These are phyloP conservation scores for Aphelenchoides besseyi DNA, from an alignment of 1,140 invertebrate genomes.

Conservation along the genomic window DNA sequence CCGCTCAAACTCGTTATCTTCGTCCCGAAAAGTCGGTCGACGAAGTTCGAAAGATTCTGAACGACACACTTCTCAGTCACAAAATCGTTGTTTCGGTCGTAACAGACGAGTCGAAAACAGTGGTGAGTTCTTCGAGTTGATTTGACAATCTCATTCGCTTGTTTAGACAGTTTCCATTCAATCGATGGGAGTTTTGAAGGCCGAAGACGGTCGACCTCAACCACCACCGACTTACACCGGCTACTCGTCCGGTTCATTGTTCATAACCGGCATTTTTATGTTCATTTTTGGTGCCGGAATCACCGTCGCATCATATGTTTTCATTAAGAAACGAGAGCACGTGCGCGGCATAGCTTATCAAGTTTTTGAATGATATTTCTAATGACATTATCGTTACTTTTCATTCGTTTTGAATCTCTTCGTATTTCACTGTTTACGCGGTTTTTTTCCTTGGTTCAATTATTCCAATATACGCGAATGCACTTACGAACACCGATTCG, in stretches of 20 bases:
- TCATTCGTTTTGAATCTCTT: too few species aligned
- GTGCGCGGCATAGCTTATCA: conserved; percentile 50
- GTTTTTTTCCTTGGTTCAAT: too few species aligned
- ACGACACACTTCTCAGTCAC: conserved; percentile 10
- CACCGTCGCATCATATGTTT: conserved; percentile 35
- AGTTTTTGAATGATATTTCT: conserved; percentile 43
- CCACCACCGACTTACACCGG: conserved; percentile 28
- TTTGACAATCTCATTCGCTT: neutral
- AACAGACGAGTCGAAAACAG: conserved; percentile 26
- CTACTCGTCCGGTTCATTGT: conserved; percentile 33
- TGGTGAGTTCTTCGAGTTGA: conserved; percentile 20
- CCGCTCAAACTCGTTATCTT: conserved; percentile 19
- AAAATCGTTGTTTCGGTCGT: conserved; percentile 11
- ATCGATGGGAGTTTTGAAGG: neutral
- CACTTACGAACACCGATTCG: too few species aligned
- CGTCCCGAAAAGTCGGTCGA: conserved; percentile 18
- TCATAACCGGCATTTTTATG: conserved; percentile 34
- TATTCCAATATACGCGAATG: too few species aligned
- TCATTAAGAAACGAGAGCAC: conserved; percentile 39
- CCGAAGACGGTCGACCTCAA: conserved; percentile 5
- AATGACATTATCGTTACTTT: too few species aligned
- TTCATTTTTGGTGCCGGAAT: conserved; percentile 43
- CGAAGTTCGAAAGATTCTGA: conserved; percentile 27
- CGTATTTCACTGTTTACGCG: too few species aligned
- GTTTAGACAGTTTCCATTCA: conserved; percentile 13